phyloP scores from a whole-genome alignment of 2,888 invertebrate genomes.

The Agrotis puta region DNA sequence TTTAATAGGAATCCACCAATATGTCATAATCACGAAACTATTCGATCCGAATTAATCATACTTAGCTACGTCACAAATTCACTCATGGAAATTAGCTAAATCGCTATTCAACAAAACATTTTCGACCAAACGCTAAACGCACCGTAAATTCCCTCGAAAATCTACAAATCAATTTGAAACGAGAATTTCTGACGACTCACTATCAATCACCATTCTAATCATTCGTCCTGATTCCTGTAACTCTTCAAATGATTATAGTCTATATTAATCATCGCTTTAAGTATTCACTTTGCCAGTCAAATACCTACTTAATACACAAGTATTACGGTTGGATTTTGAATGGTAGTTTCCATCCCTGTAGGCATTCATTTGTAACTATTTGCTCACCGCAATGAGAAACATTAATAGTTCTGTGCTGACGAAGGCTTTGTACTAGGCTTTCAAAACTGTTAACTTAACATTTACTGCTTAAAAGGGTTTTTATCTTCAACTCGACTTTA shows the following conservation, averaged over 20 bases:
- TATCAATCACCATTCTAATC: constrained; percentile 37
- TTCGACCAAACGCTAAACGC: background rate
- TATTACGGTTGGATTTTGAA: constrained; percentile 9
- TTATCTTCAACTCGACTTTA: background rate
- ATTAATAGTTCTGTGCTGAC: constrained; percentile 48
- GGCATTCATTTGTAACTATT: constrained; percentile 56
- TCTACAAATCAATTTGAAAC: constrained; percentile 37
- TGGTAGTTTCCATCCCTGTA: background rate
- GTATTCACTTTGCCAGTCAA: background rate
- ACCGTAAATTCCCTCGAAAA: constrained; percentile 7
- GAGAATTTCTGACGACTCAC: constrained; percentile 27
- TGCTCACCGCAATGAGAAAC: constrained; percentile 49
- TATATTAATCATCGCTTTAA: constrained; percentile 31
- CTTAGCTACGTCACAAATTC: background rate
- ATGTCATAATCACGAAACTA: no score
- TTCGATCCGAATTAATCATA: constrained; percentile 5
- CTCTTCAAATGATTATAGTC: constrained; percentile 50
- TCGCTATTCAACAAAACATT: constrained; percentile 2
- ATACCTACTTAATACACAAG: background rate
- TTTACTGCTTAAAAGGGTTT: constrained; percentile 15
- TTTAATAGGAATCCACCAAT: background rate
- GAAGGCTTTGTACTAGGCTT: constrained; percentile 28
- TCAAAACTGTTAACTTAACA: background rate
- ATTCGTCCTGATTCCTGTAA: constrained; percentile 39
- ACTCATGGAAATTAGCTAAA: background rate